phyloP scores from a whole-genome alignment of 35 echinoderm and acorn worm genomes.

The Apostichopus japonicus region DNA sequence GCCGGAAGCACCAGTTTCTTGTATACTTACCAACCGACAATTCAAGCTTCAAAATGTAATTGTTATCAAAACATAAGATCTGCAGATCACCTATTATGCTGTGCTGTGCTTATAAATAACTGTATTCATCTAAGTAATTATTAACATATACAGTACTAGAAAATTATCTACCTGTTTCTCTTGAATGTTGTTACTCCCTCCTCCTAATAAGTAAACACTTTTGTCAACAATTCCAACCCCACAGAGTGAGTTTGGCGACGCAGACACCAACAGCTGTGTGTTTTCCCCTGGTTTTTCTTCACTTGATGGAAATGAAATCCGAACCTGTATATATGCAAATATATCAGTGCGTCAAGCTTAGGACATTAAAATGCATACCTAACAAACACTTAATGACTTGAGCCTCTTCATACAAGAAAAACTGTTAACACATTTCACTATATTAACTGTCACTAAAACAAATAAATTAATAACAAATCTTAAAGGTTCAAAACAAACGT shows the following conservation, averaged over 20 bases:
- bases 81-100: too few relatives aligned
- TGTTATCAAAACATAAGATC: too few relatives aligned
- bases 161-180: conserved; percentile 43
- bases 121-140: too few relatives aligned
- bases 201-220: conserved; percentile 56
- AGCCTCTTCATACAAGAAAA: not conserved
- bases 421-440: not conserved
- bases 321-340: conserved; percentile 40
- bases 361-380: too few relatives aligned
- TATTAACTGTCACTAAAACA: not conserved
- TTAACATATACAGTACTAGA: too few relatives aligned
- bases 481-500: not conserved
- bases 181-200: conserved; percentile 70
- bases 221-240: conserved; percentile 66
- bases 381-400: too few relatives aligned
- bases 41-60: too few relatives aligned
- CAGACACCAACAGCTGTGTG: conserved; percentile 16
- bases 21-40: too few relatives aligned
- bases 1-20: too few relatives aligned
- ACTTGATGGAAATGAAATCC: conserved; percentile 31
- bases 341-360: too few relatives aligned
- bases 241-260: conserved; percentile 52
- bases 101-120: too few relatives aligned
- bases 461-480: not conserved
- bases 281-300: conserved; percentile 49